A percentile compares a stretch with the other conserved stretches of the same genome.
Conservation (phyloP, 2,113 vertebrate genomes). For the Nesoenas mayeri region DNA sequence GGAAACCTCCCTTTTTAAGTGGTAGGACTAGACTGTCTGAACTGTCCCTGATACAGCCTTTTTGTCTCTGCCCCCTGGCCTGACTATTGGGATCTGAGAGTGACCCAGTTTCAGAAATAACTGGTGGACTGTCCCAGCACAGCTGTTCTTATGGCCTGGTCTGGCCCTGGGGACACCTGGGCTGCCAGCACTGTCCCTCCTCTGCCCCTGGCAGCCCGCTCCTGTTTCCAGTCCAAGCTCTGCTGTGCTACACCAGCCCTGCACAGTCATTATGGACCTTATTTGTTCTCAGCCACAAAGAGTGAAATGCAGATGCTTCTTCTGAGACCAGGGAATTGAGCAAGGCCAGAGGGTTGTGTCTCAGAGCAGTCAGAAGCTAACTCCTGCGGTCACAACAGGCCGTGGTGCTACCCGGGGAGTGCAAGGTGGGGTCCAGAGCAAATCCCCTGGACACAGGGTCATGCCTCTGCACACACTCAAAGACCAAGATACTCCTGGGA, state of each 20-base stretch:
- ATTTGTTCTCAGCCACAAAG: background rate
- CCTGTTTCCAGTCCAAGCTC: background rate
- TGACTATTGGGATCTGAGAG: background rate
- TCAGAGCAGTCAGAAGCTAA: background rate
- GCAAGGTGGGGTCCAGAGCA: background rate
- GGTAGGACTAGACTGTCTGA: background rate
- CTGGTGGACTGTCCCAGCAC: background rate
- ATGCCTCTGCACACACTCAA: background rate
- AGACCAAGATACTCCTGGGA: background rate
- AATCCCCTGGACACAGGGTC: background rate
- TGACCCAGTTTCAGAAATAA: background rate
- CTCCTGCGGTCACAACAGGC: background rate
- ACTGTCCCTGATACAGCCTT: background rate
- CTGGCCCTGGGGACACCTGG: background rate
- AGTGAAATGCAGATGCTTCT: background rate
- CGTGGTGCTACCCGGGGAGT: background rate
- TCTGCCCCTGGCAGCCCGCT: background rate
- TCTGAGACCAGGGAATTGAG: background rate
- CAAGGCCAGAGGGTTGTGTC: background rate
- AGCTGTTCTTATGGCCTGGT: background rate
- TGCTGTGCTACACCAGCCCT: background rate
- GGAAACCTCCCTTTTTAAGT: background rate
- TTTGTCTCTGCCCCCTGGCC: background rate
- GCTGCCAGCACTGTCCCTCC: background rate
- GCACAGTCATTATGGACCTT: background rate